A percentile compares a stretch with the other conserved stretches of the same genome.
These are phyloP conservation scores for Lissocephala sabroskyi DNA, from an alignment of 2,888 invertebrate genomes.

Conservation along the genomic window DNA sequence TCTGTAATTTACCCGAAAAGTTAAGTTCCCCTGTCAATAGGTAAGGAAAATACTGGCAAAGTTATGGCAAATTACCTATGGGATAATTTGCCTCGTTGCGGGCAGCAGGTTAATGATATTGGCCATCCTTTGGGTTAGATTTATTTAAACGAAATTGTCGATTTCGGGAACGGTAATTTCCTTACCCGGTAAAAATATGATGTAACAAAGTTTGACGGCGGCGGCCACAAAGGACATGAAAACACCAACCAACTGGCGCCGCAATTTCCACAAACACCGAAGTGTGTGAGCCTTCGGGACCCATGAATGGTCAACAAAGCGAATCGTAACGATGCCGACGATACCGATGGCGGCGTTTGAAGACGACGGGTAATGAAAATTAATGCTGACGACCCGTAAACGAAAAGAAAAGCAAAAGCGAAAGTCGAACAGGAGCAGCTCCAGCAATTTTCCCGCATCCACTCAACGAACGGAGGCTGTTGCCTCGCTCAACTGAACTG, in stretches of 20 bases:
- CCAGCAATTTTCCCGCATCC: neutral
- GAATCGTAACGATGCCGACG: slow-evolving; percentile 54
- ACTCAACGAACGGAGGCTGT: neutral
- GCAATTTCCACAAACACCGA: slow-evolving; percentile 16
- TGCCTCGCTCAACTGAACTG: too few species aligned
- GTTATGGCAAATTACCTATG: too few species aligned
- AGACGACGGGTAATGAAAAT: slow-evolving; percentile 59
- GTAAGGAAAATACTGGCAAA: too few species aligned
- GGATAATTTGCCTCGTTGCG: too few species aligned
- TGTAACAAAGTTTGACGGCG: slow-evolving; percentile 13
- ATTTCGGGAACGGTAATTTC: slow-evolving; percentile 36
- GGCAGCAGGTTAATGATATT: too few species aligned
- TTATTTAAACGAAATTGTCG: slow-evolving; percentile 40
- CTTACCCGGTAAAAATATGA: too few species aligned
- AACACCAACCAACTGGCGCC: slow-evolving; percentile 12
- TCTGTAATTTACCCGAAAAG: too few species aligned
- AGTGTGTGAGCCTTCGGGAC: slow-evolving; percentile 14
- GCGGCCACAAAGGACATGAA: neutral
- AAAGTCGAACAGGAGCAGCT: slow-evolving; percentile 23
- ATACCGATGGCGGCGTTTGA: too few species aligned
- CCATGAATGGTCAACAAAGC: slow-evolving; percentile 54
- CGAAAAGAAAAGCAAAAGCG: slow-evolving; percentile 38
- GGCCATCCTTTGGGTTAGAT: slow-evolving; percentile 33
- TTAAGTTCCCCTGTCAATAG: too few species aligned
- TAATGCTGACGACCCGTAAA: slow-evolving; percentile 65